Evolutionary conservation across 2,113 vertebrate genomes (phyloP), one percentile per base, ranked within the genome.

Genomic region (Colinus virginianus): DNA sequence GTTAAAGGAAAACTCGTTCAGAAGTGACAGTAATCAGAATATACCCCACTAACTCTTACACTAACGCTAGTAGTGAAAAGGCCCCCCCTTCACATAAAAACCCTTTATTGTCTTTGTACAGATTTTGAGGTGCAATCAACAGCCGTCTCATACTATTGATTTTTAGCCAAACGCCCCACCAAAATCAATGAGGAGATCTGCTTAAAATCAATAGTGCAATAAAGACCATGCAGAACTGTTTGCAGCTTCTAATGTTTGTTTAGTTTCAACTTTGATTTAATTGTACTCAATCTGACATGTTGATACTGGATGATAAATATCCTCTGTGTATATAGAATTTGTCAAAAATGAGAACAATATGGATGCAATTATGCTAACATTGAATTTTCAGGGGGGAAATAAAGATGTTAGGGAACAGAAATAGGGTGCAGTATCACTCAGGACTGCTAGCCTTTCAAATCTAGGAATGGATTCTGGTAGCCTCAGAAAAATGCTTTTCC

Each of bases 181-280:
- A 5, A 84, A 92, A 90, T 88, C 67, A 62, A 76, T 72, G 22
- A 81, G n/a, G 59, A 93, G 30, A 76, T 19, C 11, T 72, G 53
- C 40, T 84, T 69, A 78, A 91, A 94, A 93, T n/a, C n/a, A 2
- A 71, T 25, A 84, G 34, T 11, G 67, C 26, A 75, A 88, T 64
- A 88, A 71, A 81, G 51, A 91, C 71, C 15, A 46, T 49, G 55
- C 46, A 67, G n/a, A 76, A 13, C 30, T 87, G 23, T 81, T 88
- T 90, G 68, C 30, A 72, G 46, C 30, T 83, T 61, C 53, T 46
- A 88, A 61, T 48, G 91, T 83, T 83, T 67, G 46, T 53, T 93
- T 81, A 38, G 48, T 95, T 91, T 83, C 63, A 77, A 85, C 51
- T 87, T 40, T 75, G n/a, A 91, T 86, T 91, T 91, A 90, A 55